A percentile compares a stretch with the other conserved stretches of the same genome.
Conservation (phyloP, 1,140 invertebrate genomes). For the Ectropis grisescens region DNA sequence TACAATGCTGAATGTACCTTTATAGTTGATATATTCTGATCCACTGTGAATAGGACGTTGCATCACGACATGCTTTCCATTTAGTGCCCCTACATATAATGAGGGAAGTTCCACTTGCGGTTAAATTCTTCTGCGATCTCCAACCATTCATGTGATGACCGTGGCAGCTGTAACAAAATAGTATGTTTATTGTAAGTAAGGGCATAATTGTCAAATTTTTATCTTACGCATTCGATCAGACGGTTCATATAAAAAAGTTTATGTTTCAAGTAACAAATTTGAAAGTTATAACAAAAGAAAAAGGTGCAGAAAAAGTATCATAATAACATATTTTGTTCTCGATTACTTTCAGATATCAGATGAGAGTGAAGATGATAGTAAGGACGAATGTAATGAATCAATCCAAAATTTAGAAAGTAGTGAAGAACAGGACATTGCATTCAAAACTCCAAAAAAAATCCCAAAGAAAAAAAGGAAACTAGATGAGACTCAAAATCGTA, state of each 20-base stretch:
- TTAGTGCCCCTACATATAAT: constrained; percentile 24
- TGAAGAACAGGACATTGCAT: background rate
- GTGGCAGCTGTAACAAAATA: too few species aligned
- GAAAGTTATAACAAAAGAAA: too few species aligned
- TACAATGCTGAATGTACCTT: constrained; percentile 31
- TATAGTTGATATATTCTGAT: constrained; percentile 39
- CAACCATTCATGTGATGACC: too few species aligned
- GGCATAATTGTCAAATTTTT: too few species aligned
- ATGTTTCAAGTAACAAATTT: too few species aligned
- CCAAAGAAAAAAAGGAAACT: background rate
- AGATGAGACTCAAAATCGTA: background rate
- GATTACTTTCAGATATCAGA: background rate
- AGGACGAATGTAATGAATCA: background rate
- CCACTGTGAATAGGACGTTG: constrained; percentile 27
- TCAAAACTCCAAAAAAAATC: background rate
- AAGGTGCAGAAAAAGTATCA: too few species aligned
- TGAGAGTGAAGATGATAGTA: background rate
- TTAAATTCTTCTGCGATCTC: too few species aligned
- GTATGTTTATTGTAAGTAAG: too few species aligned
- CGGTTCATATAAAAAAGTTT: too few species aligned
- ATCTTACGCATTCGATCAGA: too few species aligned
- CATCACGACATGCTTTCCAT: constrained; percentile 50
- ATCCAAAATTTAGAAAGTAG: background rate
- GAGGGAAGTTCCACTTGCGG: too few species aligned
- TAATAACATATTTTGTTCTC: too few species aligned